Evolutionary conservation across 1,140 invertebrate genomes (phyloP).

Genomic region (Batillaria attramentaria): DNA sequence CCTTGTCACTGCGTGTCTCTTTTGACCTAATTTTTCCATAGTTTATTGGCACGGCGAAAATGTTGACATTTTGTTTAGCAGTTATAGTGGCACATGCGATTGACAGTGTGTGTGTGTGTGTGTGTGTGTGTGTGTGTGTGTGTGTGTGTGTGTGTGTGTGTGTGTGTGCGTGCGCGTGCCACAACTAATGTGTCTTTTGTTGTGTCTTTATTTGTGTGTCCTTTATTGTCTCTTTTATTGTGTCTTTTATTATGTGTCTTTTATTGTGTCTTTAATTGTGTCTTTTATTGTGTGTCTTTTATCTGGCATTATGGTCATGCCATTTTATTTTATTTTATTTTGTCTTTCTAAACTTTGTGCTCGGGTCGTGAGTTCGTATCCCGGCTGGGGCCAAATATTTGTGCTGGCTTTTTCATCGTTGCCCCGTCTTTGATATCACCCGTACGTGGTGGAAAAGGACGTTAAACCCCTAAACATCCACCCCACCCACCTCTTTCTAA

Average conservation of each 20-base stretch:
- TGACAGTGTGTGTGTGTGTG: not conserved
- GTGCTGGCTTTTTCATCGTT: not conserved
- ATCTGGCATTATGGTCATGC: not conserved
- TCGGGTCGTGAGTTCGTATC: too few species aligned
- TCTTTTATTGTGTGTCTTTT: not conserved
- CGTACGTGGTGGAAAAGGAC: too few species aligned
- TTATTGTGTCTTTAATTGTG: not conserved
- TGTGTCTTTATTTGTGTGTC: not conserved
- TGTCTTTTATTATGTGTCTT: not conserved
- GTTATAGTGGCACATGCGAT: too few species aligned
- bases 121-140: conserved; percentile 13
- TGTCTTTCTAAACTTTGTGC: not conserved
- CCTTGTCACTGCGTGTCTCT: too few species aligned
- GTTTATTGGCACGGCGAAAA: too few species aligned
- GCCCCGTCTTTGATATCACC: not conserved
- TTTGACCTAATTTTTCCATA: too few species aligned
- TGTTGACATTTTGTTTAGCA: too few species aligned
- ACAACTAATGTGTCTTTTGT: too few species aligned
- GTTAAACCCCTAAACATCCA: too few species aligned
- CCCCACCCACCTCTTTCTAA: too few species aligned
- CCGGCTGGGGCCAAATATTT: too few species aligned
- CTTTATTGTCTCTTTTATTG: not conserved
- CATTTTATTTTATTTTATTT: not conserved
- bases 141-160: not conserved
- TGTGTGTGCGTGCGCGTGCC: too few species aligned